Percentiles rank a stretch among this genome's conserved stretches.
Evolutionary conservation across 2,797 vertebrate genomes (phyloP).

Genomic region (Darevskia nairensis): DNA sequence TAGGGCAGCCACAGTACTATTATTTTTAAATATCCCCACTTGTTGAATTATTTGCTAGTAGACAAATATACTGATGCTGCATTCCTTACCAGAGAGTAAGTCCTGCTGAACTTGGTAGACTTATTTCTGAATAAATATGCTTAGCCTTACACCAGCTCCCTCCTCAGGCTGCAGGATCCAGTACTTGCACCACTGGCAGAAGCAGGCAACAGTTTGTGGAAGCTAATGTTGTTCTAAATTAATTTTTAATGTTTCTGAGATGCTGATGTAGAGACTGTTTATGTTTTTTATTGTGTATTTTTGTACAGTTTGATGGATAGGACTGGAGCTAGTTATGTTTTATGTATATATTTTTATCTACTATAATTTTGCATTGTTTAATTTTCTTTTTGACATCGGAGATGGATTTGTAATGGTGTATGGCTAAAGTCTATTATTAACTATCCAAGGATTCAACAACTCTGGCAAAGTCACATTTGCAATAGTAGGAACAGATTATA

Average conservation of each 20-base stretch:
- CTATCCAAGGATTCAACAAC: background rate
- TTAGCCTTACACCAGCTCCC: background rate
- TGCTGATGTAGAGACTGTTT: background rate
- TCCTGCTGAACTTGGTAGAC: background rate
- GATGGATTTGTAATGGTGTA: conserved; percentile 4
- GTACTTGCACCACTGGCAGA: background rate
- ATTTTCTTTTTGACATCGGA: background rate
- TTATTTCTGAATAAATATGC: background rate
- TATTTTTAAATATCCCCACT: background rate
- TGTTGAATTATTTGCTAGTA: background rate
- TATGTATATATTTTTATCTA: background rate
- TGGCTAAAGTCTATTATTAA: background rate
- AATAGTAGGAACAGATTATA: background rate
- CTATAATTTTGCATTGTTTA: background rate
- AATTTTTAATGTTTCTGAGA: conserved; percentile 1
- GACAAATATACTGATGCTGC: background rate
- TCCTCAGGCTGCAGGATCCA: background rate
- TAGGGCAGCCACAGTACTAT: background rate
- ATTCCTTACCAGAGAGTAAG: background rate
- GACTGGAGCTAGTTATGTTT: background rate
- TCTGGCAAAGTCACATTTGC: background rate
- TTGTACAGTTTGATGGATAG: background rate
- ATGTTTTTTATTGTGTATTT: background rate
- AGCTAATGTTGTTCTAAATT: background rate
- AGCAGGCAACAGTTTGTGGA: background rate